A percentile compares a stretch with the other conserved stretches of the same genome.
Conservation (phyloP, 2,113 vertebrate species). For the Butorides virescens region DNA sequence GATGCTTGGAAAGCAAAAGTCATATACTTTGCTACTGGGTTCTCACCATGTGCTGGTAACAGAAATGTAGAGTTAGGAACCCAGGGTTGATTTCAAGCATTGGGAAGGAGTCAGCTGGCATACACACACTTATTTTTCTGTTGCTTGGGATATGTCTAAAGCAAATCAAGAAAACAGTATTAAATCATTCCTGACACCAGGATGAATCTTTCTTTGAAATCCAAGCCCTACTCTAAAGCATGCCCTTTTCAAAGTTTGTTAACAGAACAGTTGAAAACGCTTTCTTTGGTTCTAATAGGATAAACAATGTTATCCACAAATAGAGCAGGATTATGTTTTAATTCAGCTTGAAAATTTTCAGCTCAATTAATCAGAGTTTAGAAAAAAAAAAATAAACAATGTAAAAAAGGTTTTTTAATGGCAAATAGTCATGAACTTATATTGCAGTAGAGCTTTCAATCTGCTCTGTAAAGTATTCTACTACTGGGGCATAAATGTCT, state of each 20-base stretch:
- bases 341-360: slow-evolving; percentile 14
- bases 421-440: neutral
- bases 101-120: neutral
- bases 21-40: neutral
- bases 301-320: slow-evolving; percentile 23
- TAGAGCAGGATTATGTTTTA: neutral
- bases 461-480: neutral
- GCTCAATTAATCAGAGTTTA: neutral
- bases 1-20: neutral
- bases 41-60: neutral
- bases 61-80: neutral
- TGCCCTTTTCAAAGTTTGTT: neutral
- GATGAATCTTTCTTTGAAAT: slow-evolving; percentile 12
- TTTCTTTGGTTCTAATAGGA: neutral
- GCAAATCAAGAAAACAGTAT: neutral
- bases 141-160: neutral
- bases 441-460: neutral
- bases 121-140: neutral
- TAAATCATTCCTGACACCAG: neutral
- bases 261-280: neutral
- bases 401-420: neutral
- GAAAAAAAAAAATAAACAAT: slow-evolving; percentile 15
- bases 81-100: neutral
- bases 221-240: neutral
- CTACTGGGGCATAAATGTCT: neutral